Percentiles rank a stretch among this genome's conserved stretches.
phyloP scores from a whole-genome alignment of 2,797 vertebrate genomes.

The Tragopan temminckii region DNA sequence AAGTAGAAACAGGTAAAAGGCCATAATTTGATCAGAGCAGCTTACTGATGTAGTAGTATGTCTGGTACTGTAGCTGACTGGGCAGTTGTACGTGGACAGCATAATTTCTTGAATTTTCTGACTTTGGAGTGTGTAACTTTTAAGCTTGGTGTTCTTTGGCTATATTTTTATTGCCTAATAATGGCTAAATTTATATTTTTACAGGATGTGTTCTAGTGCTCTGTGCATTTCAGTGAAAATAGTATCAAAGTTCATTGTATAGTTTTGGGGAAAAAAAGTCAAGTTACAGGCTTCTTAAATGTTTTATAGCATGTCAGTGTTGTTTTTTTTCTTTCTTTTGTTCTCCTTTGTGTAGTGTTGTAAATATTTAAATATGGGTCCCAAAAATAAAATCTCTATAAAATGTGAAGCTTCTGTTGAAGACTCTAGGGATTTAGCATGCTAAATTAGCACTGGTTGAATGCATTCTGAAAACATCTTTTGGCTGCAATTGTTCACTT shows the following conservation, averaged over 20 bases:
- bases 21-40: background rate
- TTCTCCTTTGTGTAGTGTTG: slow-evolving; percentile 21
- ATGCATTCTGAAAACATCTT: slow-evolving; percentile 35
- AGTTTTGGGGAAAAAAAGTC: background rate
- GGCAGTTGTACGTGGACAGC: background rate
- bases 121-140: background rate
- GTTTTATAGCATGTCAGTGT: slow-evolving; percentile 27
- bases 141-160: background rate
- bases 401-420: slow-evolving; percentile 36
- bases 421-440: background rate
- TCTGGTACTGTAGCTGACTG: background rate
- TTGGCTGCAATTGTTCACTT: background rate
- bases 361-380: slow-evolving; percentile 70
- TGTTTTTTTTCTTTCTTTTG: background rate
- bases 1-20: background rate
- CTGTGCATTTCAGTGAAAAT: background rate
- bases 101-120: background rate
- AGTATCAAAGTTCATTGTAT: background rate
- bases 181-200: background rate
- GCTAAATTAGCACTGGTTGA: slow-evolving; percentile 9
- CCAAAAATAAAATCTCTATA: slow-evolving; percentile 59
- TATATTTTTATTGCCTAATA: background rate
- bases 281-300: slow-evolving; percentile 25
- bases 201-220: background rate
- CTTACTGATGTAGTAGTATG: fast-evolving